phyloP scores from a whole-genome alignment of 1,140 invertebrate genomes.

The Thaumetopoea pityocampa region DNA sequence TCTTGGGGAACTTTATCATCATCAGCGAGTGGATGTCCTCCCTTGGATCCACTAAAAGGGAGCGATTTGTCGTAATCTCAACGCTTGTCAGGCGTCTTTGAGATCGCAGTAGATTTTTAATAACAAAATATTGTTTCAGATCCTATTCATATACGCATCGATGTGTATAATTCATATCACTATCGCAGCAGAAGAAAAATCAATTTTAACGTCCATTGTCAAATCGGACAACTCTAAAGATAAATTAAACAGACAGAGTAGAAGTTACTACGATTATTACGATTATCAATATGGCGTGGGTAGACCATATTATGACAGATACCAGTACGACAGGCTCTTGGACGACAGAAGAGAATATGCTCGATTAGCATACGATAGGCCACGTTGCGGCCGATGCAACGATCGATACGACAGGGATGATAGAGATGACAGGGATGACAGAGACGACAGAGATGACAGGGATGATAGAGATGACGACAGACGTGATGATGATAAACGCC shows the following conservation, averaged over 20 bases:
- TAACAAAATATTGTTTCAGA: no score
- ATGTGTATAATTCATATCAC: no score
- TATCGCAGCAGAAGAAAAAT: conserved; percentile 38
- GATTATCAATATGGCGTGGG: conserved; percentile 42
- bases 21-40: no score
- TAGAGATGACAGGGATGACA: conserved; percentile 46
- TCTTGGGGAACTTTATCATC: no score
- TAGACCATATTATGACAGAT: no score
- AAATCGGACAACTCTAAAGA: conserved; percentile 26
- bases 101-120: no score
- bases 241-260: conserved; percentile 36
- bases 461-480: no score
- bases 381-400: conserved; percentile 57
- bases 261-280: conserved; percentile 65
- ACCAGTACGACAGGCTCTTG: conserved; percentile 3
- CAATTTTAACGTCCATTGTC: conserved; percentile 45
- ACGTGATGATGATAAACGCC: no score
- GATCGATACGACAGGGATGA: conserved; percentile 39
- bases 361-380: conserved; percentile 41
- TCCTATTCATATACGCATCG: no score
- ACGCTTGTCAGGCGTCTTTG: no score
- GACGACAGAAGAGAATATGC: conserved; percentile 31
- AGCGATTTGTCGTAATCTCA: no score
- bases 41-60: no score
- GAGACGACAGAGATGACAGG: conserved; percentile 45